Base-by-base conservation (phyloP, 1,140 invertebrate genomes). In the Lordiphosa stackelbergi region DNA sequence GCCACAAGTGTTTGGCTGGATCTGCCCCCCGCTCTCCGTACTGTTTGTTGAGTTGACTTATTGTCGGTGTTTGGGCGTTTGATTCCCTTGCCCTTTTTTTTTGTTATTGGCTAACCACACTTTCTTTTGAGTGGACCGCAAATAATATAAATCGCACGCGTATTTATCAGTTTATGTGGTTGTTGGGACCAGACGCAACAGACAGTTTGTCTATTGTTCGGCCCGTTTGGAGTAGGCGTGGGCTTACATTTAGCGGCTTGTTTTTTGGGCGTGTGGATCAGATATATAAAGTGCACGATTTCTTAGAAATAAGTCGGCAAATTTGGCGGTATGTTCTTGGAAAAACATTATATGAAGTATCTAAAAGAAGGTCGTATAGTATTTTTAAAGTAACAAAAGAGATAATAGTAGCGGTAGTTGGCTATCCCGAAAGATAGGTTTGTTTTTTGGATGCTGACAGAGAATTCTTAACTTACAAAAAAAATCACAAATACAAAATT, bases 11-110 rank as follows among this genome's bases (percentile, higher is more conserved):
- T 68, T 78, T 60, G 34, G 38, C 36, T 54, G 34, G 12, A 12
- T 34, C 12, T 13, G n/a, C 11, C 12, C 31, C 0, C 5, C 36
- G 49, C 28, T 31, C 16, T 64, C 53, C 53, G 22, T 64, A 34
- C 19, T 31, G 5, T 19, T 12, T 38, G 16, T 19, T 34, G 36
- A 9, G 31, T 42, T 74, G 74, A 78, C 71, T 79, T 54, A 24
- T 66, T 56, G 68, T 59, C 75, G 77, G 75, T 69, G 63, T 78
- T 81, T 83, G 77, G 72, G 68, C 77, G 72, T 83, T 84, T 77
- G 64, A 65, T 83, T 69, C 51, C 48, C 56, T 64, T 56, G 63
- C 16, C 2, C 16, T 16, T 16, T 16, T 55, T 41, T 41, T 38
- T 52, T 58, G 28, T 36, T 52, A 48, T 36, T 11, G 12, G 16